Conservation (phyloP, 2,797 vertebrate species). For the Tragelaphus eurycerus region DNA sequence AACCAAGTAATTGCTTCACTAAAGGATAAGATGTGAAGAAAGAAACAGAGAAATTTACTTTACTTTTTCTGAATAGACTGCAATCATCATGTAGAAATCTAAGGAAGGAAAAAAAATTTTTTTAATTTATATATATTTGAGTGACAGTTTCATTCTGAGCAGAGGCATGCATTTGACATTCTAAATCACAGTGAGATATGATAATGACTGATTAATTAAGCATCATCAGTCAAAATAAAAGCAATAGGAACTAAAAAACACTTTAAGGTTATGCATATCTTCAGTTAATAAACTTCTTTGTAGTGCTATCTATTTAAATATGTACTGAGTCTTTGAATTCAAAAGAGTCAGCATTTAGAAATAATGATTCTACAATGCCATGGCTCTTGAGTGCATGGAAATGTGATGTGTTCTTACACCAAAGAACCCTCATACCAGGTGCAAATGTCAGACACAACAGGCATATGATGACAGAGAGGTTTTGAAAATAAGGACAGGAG, state of each 20-base stretch:
- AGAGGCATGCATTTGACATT: background rate
- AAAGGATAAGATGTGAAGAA: background rate
- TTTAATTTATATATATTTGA: background rate
- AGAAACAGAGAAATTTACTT: background rate
- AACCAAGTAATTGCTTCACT: background rate
- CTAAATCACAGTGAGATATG: constrained; percentile 7
- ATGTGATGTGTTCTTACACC: constrained; percentile 10
- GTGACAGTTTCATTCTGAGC: background rate
- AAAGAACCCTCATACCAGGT: constrained; percentile 65
- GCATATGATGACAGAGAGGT: constrained; percentile 66
- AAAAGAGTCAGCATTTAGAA: constrained; percentile 32
- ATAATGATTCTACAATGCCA: constrained; percentile 21
- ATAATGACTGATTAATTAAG: constrained; percentile 43
- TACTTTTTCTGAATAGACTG: background rate
- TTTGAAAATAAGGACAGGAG: constrained; percentile 78
- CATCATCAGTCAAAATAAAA: constrained; percentile 9
- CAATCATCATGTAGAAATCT: background rate
- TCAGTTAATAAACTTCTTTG: background rate
- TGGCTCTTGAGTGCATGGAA: constrained; percentile 67
- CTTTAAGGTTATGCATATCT: background rate
- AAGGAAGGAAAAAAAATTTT: background rate
- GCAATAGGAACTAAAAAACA: background rate
- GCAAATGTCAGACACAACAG: constrained; percentile 65
- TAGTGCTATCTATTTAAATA: background rate
- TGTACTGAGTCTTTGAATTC: constrained; percentile 1